phyloP scores from a whole-genome alignment of 2,113 vertebrate species.

The Cinclus cinclus region DNA sequence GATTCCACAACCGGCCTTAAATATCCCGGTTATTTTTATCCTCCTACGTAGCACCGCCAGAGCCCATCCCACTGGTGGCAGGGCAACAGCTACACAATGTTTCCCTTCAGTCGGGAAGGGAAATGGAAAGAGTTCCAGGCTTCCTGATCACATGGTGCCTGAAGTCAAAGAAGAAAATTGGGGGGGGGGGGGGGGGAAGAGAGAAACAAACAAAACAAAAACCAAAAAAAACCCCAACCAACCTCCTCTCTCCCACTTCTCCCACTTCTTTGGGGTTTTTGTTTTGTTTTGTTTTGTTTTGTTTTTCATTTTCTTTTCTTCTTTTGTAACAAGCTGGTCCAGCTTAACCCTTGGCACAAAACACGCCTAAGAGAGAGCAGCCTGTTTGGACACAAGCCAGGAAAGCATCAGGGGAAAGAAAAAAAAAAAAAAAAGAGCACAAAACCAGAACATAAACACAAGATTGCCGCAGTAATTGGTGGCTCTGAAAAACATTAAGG shows the following conservation, averaged over 20 bases:
- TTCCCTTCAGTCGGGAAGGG: constrained; percentile 93
- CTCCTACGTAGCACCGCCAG: constrained; percentile 84
- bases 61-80: constrained; percentile 82
- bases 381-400: constrained; percentile 73
- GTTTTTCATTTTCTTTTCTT: background rate
- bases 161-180: constrained; percentile 79
- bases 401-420: constrained; percentile 51
- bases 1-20: constrained; percentile 96
- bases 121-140: constrained; percentile 92
- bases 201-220: background rate
- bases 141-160: constrained; percentile 92
- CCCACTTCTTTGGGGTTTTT: background rate
- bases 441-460: constrained; percentile 79
- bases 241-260: constrained; percentile 21
- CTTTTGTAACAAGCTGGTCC: constrained; percentile 52
- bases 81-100: constrained; percentile 83
- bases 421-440: constrained; percentile 15
- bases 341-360: constrained; percentile 76
- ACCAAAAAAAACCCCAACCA: background rate
- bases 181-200: background rate
- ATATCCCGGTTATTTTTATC: constrained; percentile 99
- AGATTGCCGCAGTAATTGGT: constrained; percentile 80
- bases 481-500: constrained; percentile 81
- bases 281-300: background rate
- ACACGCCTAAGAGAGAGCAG: constrained; percentile 48